These are phyloP conservation scores for Drosophila kohkoa DNA, from an alignment of 1,140 invertebrate genomes.

Conservation along the genomic window DNA sequence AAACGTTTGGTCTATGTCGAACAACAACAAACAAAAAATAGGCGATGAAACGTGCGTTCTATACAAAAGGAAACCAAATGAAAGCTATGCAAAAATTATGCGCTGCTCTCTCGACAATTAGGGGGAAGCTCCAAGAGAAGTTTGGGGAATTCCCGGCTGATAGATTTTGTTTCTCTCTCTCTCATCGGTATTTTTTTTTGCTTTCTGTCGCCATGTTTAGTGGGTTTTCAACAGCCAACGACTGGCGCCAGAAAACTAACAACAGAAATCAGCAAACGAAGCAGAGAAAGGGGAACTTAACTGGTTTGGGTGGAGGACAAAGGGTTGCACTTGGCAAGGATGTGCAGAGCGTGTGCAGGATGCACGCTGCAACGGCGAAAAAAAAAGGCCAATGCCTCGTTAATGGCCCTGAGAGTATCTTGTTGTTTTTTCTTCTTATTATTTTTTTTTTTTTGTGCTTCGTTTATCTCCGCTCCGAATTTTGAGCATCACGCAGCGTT, in stretches of 20 bases:
- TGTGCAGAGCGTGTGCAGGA: constrained; percentile 36
- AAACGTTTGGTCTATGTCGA: constrained; percentile 45
- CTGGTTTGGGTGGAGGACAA: constrained; percentile 8
- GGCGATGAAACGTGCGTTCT: constrained; percentile 44
- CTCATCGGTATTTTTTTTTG: constrained; percentile 10
- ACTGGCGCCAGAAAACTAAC: constrained; percentile 70
- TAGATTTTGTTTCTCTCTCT: constrained; percentile 15
- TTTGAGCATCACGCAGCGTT: constrained; percentile 12
- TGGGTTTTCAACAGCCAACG: constrained; percentile 13
- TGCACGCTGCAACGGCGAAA: constrained; percentile 37
- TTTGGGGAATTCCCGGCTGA: constrained; percentile 34
- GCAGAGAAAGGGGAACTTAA: constrained; percentile 36
- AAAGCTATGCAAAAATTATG: constrained; percentile 75
- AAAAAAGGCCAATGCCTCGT: constrained; percentile 71
- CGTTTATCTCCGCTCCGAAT: neutral
- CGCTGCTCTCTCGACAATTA: constrained; percentile 59
- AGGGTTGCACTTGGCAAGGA: constrained; percentile 66
- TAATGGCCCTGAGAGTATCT: constrained; percentile 63
- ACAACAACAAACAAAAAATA: neutral
- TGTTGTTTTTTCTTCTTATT: neutral
- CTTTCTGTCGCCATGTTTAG: constrained; percentile 37
- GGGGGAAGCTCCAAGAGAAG: constrained; percentile 10
- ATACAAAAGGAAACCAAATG: constrained; percentile 57
- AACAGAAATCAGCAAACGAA: constrained; percentile 51
- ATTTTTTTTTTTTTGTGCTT: neutral